Evolutionary conservation across 1,140 invertebrate genomes (phyloP).

Genomic region (Meloidogyne hapla): DNA sequence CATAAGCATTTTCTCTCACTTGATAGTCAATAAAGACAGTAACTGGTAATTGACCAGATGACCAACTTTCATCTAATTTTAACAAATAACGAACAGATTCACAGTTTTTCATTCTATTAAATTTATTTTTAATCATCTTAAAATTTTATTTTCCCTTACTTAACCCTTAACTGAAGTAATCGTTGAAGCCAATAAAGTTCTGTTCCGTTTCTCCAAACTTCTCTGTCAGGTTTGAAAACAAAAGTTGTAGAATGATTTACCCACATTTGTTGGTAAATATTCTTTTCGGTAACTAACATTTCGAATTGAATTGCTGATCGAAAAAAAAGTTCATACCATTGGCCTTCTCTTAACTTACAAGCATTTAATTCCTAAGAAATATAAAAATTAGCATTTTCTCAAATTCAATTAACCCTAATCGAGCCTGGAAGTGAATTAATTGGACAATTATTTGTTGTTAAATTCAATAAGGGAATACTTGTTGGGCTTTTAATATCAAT

Average conservation of each 20-base stretch:
- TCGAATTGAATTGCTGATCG: conserved; percentile 45
- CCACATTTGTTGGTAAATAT: conserved; percentile 46
- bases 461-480: conserved; percentile 35
- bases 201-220: conserved; percentile 44
- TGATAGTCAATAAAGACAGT: conserved; percentile 33
- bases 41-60: conserved; percentile 19
- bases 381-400: background rate
- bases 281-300: conserved; percentile 32
- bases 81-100: conserved; percentile 34
- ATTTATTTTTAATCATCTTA: background rate
- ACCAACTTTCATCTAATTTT: conserved; percentile 34
- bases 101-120: conserved; percentile 30
- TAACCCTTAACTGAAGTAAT: conserved; percentile 39
- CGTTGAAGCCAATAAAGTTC: conserved; percentile 49
- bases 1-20: conserved; percentile 40
- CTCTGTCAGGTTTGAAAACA: conserved; percentile 49
- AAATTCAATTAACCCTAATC: conserved; percentile 41
- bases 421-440: conserved; percentile 43
- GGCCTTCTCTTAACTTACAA: conserved; percentile 34
- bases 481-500: conserved; percentile 24
- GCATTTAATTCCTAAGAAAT: conserved; percentile 43
- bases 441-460: conserved; percentile 41
- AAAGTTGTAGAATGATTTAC: conserved; percentile 45
- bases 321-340: conserved; percentile 48
- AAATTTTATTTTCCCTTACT: conserved; percentile 23